phyloP scores from a whole-genome alignment of 2,797 vertebrate species.

The Borostomias antarcticus region DNA sequence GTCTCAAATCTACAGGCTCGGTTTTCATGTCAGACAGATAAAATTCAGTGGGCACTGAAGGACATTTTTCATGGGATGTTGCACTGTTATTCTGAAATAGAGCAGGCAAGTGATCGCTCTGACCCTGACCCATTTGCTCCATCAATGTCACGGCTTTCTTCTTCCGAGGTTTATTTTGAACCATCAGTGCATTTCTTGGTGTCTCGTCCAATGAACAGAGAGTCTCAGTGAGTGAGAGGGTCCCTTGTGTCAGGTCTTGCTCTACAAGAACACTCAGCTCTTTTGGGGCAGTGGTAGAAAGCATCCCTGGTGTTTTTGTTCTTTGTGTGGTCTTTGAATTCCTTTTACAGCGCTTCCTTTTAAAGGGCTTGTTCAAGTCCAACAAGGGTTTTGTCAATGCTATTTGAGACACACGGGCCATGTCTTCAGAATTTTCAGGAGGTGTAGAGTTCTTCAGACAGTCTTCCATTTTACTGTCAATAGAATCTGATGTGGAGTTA shows the following conservation, averaged over 20 bases:
- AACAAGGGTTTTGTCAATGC: background rate
- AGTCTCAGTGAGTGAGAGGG: background rate
- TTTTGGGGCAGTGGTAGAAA: background rate
- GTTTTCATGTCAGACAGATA: background rate
- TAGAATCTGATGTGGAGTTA: conserved; percentile 2
- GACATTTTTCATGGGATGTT: background rate
- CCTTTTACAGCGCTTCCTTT: background rate
- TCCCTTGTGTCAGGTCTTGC: background rate
- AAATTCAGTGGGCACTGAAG: background rate
- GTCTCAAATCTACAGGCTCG: background rate
- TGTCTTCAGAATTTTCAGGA: background rate
- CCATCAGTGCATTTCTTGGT: background rate
- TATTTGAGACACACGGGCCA: background rate
- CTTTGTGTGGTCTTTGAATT: background rate
- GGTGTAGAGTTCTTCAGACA: background rate
- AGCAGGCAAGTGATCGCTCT: background rate
- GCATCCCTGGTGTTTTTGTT: background rate
- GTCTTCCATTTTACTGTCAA: background rate
- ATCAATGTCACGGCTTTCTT: background rate
- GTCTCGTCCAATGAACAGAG: background rate
- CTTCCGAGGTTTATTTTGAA: background rate
- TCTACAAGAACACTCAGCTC: background rate
- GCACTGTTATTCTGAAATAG: background rate
- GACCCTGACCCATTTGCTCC: background rate
- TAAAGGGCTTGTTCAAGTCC: background rate